These are phyloP conservation scores for Leucania comma DNA, from an alignment of 2,888 invertebrate genomes.

Conservation along the genomic window DNA sequence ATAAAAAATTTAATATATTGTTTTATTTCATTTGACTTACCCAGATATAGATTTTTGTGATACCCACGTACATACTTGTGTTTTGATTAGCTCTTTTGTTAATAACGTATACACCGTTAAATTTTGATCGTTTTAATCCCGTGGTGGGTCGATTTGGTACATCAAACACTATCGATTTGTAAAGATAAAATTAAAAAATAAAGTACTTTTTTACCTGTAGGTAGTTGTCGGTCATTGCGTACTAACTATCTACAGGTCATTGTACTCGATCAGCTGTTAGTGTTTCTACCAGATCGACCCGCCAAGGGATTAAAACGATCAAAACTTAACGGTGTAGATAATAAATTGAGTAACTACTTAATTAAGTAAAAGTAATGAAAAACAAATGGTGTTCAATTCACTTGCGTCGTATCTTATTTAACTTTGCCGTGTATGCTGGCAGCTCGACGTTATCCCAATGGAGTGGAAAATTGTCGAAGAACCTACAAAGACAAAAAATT, in stretches of 20 bases:
- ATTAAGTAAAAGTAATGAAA: neutral
- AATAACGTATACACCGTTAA: no score
- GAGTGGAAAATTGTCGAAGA: constrained; percentile 74
- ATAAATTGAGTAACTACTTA: neutral
- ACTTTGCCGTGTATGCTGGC: constrained; percentile 69
- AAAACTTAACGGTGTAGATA: neutral
- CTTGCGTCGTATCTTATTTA: constrained; percentile 45
- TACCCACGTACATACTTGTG: neutral
- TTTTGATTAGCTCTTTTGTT: neutral
- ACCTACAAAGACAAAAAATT: constrained; percentile 70
- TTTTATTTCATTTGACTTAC: constrained; percentile 37
- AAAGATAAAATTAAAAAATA: no score
- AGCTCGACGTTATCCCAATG: constrained; percentile 85
- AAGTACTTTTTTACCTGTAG: no score
- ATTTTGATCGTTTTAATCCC: no score
- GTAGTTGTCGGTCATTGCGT: no score
- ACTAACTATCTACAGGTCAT: no score
- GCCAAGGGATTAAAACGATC: no score
- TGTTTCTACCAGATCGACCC: no score
- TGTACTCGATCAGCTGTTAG: no score
- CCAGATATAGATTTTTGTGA: neutral
- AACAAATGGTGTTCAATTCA: neutral
- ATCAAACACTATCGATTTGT: no score
- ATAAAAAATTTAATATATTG: constrained; percentile 6
- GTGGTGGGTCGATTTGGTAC: no score